phyloP scores from a whole-genome alignment of 2,888 invertebrate genomes.

The Carabus problematicus region DNA sequence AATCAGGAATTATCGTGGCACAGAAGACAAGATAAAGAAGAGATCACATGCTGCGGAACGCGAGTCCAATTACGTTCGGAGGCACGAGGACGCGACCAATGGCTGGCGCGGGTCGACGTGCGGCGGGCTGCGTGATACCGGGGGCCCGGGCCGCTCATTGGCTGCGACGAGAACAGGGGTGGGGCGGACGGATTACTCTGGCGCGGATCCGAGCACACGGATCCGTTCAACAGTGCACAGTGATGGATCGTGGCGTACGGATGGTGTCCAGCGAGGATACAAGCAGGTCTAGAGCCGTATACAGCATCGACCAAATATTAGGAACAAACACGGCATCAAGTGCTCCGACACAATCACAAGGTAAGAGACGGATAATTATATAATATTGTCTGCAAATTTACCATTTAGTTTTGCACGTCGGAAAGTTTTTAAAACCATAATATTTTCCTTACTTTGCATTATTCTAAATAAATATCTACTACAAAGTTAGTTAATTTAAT shows the following conservation, averaged over 20 bases:
- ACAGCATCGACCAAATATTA: slow-evolving; percentile 60
- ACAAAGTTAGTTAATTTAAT: no score
- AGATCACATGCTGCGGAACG: slow-evolving; percentile 18
- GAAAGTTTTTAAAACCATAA: no score
- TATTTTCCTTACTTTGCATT: no score
- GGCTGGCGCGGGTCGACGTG: slow-evolving; percentile 6
- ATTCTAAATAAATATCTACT: no score
- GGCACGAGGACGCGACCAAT: slow-evolving; percentile 31
- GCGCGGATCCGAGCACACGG: not conserved
- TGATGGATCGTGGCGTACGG: slow-evolving; percentile 34
- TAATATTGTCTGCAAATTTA: no score
- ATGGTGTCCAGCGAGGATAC: slow-evolving; percentile 51
- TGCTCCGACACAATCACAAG: slow-evolving; percentile 3
- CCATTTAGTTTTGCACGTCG: no score
- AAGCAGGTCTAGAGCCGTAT: slow-evolving; percentile 55
- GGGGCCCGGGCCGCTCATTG: slow-evolving; percentile 19
- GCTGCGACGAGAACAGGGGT: slow-evolving; percentile 10
- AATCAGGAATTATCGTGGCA: slow-evolving; percentile 13
- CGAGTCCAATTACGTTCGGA: slow-evolving; percentile 26
- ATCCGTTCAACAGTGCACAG: slow-evolving; percentile 12
- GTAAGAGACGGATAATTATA: not conserved
- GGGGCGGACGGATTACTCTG: slow-evolving; percentile 21
- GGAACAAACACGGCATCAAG: slow-evolving; percentile 49
- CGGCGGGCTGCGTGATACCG: slow-evolving; percentile 12
- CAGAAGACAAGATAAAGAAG: not conserved